Base-by-base conservation (phyloP, 2,797 vertebrate species). In the Poliocrania exsul region DNA sequence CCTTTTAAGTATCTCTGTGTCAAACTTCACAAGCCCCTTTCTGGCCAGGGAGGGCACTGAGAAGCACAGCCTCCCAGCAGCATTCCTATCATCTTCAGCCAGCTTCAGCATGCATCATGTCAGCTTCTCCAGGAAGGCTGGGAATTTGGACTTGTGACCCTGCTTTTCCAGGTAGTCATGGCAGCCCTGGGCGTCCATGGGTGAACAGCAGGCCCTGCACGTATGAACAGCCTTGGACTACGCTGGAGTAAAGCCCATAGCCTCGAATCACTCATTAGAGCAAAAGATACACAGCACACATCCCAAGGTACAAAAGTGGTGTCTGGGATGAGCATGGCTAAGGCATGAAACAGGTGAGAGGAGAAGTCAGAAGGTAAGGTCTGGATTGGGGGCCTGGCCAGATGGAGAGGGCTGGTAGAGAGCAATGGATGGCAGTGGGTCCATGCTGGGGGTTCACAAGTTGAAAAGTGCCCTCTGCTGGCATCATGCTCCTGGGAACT, bases 391-490 rank as follows among this genome's bases (percentile, higher is more conserved):
- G 10, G 16, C 33, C 37, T 1, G 1, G 49, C 11, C 20, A 13
- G 35, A 12, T 3, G 38, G 24, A 25, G 31, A 49, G 16, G 13
- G 31, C 9, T 31, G 23, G 21, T 23, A 26, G 18, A 11, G 25
- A 5, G n/a, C 1, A 2, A 24, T 6, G 28, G 46, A 14, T 35
- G 24, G 40, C 50, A 10, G 23, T 4, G 19, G 5, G 10, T 16
- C 14, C 0, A 0, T 65, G 62, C 3, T 1, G 16, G 18, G 11
- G 51, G 49, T 44, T 23, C 14, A 24, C 17, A 0, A 0, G 9
- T 47, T 58, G 4, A 0, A 25, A 92, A 29, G 37, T 75, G 37
- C 56, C 71, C 71, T 67, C 75, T 88, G 67, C 71, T 56, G 62
- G 62, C 72, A 60, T 37, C 0, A 0, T 9, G 35, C 14, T 46